Evolutionary conservation across 2,797 vertebrate genomes (phyloP), one percentile per base, ranked within the genome.

Genomic region (Helicolenus hilgendorfi): DNA sequence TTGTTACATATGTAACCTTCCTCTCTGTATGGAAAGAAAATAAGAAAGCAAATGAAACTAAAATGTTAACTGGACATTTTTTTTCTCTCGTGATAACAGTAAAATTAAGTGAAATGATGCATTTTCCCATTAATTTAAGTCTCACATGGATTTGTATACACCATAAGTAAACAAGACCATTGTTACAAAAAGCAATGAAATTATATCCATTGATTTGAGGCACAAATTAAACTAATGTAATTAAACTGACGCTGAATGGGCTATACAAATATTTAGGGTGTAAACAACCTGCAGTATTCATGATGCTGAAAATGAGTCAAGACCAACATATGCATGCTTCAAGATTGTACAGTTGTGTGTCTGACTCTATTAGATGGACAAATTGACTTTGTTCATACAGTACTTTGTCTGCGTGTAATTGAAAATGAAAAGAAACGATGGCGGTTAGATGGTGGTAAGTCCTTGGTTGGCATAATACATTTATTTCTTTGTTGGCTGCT

Each of bases 181-280:
- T 91, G 81, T 94, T 53, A n/a, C 31, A 31, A 74, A 81, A 75
- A 74, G 63, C 72, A 15, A 31, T 73, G 71, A 55, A 89, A 94
- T 91, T 53, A 72, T 81, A 64, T 73, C 59, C 35, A 88, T 84
- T 92, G 76, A 87, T 84, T 85, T 80, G 83, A 79, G 8, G 60
- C 22, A 67, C 72, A 86, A 84, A 94, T 82, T 41, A 82, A 86
- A 94, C 15, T 62, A 74, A 86, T 86, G 64, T 60, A 91, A 94
- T 95, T 92, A 86, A 87, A 90, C 27, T 67, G 41, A 59, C 15
- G 38, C 55, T 88, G 85, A 92, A 87, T 58, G 65, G 35, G 53
- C 35, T 18, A 36, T 72, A 68, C 60, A 82, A 63, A 22, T 36
- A 65, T 75, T 75, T 29, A 0, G 6, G 31, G 38, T 55, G 62